phyloP scores from a whole-genome alignment of 2,797 vertebrate genomes.

The Coregonus ussuriensis region DNA sequence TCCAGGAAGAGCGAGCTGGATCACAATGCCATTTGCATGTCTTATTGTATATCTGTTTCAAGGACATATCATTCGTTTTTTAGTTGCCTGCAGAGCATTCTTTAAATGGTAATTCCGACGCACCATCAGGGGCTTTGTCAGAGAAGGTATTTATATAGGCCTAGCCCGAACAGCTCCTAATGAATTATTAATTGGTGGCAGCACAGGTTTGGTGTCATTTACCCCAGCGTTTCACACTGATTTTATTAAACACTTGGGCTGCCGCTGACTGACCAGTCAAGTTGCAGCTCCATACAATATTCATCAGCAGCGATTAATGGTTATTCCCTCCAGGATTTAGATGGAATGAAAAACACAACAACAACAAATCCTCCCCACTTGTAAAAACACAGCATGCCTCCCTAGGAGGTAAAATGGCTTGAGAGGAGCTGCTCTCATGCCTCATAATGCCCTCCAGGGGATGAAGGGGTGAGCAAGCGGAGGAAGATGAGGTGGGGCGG shows the following conservation, averaged over 20 bases:
- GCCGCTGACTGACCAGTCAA: slow-evolving; percentile 58
- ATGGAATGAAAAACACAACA: slow-evolving; percentile 39
- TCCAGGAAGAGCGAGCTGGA: slow-evolving; percentile 16
- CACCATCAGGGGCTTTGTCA: slow-evolving; percentile 43
- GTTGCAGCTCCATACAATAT: slow-evolving; percentile 71
- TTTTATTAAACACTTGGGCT: slow-evolving; percentile 68
- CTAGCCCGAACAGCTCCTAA: slow-evolving; percentile 63
- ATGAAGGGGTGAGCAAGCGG: background rate
- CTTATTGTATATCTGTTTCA: slow-evolving; percentile 61
- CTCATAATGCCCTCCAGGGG: slow-evolving; percentile 48
- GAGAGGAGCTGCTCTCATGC: slow-evolving; percentile 56
- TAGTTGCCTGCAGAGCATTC: slow-evolving; percentile 51
- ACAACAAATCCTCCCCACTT: slow-evolving; percentile 66
- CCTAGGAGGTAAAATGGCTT: slow-evolving; percentile 61
- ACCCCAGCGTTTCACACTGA: slow-evolving; percentile 63
- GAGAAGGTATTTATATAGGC: slow-evolving; percentile 56
- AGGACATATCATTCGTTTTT: slow-evolving; percentile 51
- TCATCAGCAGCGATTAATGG: slow-evolving; percentile 63
- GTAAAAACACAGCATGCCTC: slow-evolving; percentile 56
- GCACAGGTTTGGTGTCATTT: slow-evolving; percentile 72
- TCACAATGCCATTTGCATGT: slow-evolving; percentile 68
- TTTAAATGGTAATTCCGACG: slow-evolving; percentile 60
- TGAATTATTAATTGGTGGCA: slow-evolving; percentile 76
- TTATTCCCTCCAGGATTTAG: slow-evolving; percentile 63
- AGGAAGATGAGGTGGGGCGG: background rate